These are phyloP conservation scores for Pipra filicauda DNA, from an alignment of 2,113 vertebrate species.

Conservation along the genomic window DNA sequence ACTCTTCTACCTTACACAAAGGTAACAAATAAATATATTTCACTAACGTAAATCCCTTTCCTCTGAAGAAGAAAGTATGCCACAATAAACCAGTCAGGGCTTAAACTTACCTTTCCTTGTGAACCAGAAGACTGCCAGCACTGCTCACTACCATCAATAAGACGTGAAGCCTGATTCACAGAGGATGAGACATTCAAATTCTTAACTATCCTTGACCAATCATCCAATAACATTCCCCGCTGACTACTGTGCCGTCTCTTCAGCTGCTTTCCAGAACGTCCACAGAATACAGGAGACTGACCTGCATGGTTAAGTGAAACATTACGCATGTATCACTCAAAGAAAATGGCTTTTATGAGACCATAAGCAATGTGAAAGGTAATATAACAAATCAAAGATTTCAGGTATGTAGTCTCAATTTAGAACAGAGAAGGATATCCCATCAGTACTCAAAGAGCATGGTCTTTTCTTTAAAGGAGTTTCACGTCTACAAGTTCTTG, in stretches of 20 bases:
- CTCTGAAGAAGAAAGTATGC: neutral
- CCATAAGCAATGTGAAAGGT: neutral
- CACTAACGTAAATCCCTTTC: neutral
- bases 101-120: conserved; percentile 87
- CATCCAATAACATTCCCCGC: conserved; percentile 92
- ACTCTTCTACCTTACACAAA: neutral
- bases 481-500: neutral
- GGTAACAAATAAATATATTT: neutral
- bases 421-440: neutral
- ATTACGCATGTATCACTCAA: neutral
- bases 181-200: conserved; percentile 92
- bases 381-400: neutral
- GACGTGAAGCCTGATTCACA: conserved; percentile 90
- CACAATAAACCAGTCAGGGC: neutral
- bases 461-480: neutral
- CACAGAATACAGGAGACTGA: conserved; percentile 90
- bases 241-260: conserved; percentile 89
- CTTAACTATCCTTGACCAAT: conserved; percentile 96
- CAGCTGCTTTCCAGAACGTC: conserved; percentile 93
- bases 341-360: neutral
- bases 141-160: conserved; percentile 91
- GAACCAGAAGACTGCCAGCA: conserved; percentile 99
- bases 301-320: conserved; percentile 52
- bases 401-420: neutral
- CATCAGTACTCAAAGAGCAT: rapidly evolving